These are phyloP conservation scores for Auanema sp. DNA, from an alignment of 2,888 invertebrate species.

Conservation along the genomic window DNA sequence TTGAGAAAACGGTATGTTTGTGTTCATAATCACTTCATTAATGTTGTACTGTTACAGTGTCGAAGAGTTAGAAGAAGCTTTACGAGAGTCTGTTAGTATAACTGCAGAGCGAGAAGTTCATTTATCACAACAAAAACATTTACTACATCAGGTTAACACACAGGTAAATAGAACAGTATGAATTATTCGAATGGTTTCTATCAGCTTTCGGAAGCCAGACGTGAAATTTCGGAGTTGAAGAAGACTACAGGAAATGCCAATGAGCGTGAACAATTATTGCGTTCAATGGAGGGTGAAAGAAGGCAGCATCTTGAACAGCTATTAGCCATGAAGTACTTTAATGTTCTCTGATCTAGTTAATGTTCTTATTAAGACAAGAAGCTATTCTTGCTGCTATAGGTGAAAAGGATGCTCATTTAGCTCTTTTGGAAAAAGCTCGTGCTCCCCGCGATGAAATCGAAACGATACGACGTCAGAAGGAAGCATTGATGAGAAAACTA, in stretches of 20 bases:
- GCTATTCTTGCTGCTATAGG: conserved; percentile 81
- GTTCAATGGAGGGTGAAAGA: conserved; percentile 72
- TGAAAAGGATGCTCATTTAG: conserved; percentile 85
- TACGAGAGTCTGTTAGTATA: conserved; percentile 76
- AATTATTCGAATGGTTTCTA: neutral
- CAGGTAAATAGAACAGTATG: too few relatives aligned
- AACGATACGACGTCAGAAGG: conserved; percentile 46
- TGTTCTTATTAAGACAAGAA: conserved; percentile 74
- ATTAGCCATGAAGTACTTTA: conserved; percentile 77
- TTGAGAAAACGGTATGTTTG: too few relatives aligned
- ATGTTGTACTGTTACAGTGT: too few relatives aligned
- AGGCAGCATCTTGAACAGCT: conserved; percentile 77
- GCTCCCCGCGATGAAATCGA: conserved; percentile 47
- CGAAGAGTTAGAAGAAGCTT: conserved; percentile 80
- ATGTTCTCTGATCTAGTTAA: neutral
- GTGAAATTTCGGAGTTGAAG: conserved; percentile 14
- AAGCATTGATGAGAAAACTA: conserved; percentile 44
- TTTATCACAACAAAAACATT: conserved; percentile 67
- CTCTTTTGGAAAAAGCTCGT: conserved; percentile 73
- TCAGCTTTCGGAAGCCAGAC: conserved; percentile 17
- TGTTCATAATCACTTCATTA: too few relatives aligned
- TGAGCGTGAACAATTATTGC: conserved; percentile 73
- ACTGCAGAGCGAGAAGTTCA: conserved; percentile 69
- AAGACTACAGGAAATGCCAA: conserved; percentile 62
- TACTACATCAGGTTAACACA: conserved; percentile 62